Base-by-base conservation (phyloP, 2,888 invertebrate genomes). In the Celastrina argiolus region DNA sequence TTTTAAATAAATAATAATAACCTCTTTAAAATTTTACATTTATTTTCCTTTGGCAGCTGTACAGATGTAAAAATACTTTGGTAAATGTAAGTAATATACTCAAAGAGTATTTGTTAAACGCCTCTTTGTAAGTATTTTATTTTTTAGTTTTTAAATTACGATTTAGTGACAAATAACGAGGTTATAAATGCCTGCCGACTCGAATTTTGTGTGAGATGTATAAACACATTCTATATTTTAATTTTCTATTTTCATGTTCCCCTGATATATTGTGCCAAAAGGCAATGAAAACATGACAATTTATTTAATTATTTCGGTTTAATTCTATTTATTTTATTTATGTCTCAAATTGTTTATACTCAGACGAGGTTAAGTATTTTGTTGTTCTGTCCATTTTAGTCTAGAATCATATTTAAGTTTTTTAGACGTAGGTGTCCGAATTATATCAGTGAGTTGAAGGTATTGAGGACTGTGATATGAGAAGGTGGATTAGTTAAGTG, bases 191-290 rank as follows among this genome's bases (percentile, higher is more conserved):
- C 26, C 51, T 51, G 51, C 51, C 51, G 75, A 71, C 73, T 74
- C 80, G 77, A 76, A 76, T 75, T 76, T 75, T 71, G 76, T 16
- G 16, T 31, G 31, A n/a, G n/a, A 8, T 10, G 51, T 51, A 18
- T 18, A 34, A 59, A 8, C 18, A 31, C 58, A 31, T 31, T 16
- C 31, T 59, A 31, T 34, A 18, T 59, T 31, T 74, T 73, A 73
- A 70, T 74, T 73, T 70, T 70, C 72, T 71, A 72, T 71, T 72
- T 74, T 75, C 70, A 74, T 71, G 74, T 79, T 68, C 66, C 42
- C 41, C 78, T 79, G 74, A 81, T 80, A 85, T 84, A 82, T 82
- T 77, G 87, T 87, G 87, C 87, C 88, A 88, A 88, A 86, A 79
- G 80, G 82, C 81, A 80, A 82, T 78, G 76, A 78, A 75, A 70